Evolutionary conservation across 2,113 vertebrate species (phyloP), one percentile per base, ranked within the genome.

Genomic region (Megalops atlanticus): DNA sequence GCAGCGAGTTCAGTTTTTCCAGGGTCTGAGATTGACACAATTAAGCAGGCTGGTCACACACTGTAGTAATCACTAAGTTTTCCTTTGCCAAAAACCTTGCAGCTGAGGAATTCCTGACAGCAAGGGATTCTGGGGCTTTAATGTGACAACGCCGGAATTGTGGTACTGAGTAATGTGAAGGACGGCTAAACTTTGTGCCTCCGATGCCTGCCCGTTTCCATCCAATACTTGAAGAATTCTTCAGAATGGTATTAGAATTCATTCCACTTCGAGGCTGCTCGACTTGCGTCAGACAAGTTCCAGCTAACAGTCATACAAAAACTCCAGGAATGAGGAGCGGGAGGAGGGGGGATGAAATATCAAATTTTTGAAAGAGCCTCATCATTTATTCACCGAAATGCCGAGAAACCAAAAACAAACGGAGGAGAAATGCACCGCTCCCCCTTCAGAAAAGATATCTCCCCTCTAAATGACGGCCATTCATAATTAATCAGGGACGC

Each of bases 371-470:
- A 39, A 58, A 35, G 79, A 58, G 58, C 31, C 81, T 84, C 79
- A 76, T 82, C 80, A 84, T 77, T 83, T 79, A 75, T 78, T 75
- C 1, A 49, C 45, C 38, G 81, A 81, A 84, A 85, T 76, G 71
- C 27, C 81, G 85, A 75, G 78, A 81, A 84, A 47, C 39, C 79
- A 64, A 83, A 83, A 77, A 74, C 75, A 84, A 83, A 85, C 81
- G 74, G 78, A 70, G 83, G 58, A 83, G 78, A 76, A 81, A 80
- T 40, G 78, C 72, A 73, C 47, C 70, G 43, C 31, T 71, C 31
- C 7, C 3, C 16, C 77, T 31, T 43, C n/a, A 14, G 74, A 69
- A 36, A 36, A 79, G 39, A 80, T 76, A 58, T 72, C 39, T 18
- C 76, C 47, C 31, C 70, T 80, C 45, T 80, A 83, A 83, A 76